phyloP scores from a whole-genome alignment of 2,888 invertebrate genomes.

The Anaspis maculata region DNA sequence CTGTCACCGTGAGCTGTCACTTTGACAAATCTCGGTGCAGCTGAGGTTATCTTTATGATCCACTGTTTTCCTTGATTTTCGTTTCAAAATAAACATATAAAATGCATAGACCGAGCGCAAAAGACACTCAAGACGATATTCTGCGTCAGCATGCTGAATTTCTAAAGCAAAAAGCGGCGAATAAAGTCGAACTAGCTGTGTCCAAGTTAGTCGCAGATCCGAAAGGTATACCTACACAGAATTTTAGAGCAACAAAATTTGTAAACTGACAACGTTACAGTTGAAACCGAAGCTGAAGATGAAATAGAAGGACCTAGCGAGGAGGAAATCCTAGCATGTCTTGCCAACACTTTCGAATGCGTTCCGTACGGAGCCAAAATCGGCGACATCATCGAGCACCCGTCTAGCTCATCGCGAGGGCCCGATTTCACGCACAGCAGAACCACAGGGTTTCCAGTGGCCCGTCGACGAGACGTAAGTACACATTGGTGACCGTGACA shows the following conservation, averaged over 20 bases:
- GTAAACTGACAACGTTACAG: too few species aligned
- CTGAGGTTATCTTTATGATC: neutral
- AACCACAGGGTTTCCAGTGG: conserved; percentile 46
- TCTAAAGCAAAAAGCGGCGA: conserved; percentile 47
- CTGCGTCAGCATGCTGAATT: conserved; percentile 67
- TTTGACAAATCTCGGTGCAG: conserved; percentile 1
- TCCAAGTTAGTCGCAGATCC: conserved; percentile 40
- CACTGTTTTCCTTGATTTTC: neutral
- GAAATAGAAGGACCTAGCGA: conserved; percentile 19
- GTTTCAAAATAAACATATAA: conserved; percentile 45
- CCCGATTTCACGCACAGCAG: conserved; percentile 24
- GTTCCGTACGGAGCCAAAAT: conserved; percentile 41
- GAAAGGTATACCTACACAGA: conserved; percentile 1
- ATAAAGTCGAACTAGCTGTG: conserved; percentile 54
- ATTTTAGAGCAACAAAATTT: neutral
- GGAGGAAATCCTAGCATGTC: conserved; percentile 31
- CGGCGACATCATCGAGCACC: conserved; percentile 54
- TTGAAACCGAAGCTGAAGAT: conserved; percentile 5
- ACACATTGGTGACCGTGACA: neutral
- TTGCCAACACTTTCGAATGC: conserved; percentile 41
- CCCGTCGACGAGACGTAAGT: conserved; percentile 40
- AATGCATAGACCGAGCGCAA: conserved; percentile 60
- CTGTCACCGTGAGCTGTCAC: too few species aligned
- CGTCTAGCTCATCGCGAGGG: conserved; percentile 23
- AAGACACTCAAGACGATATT: conserved; percentile 67